phyloP scores from a whole-genome alignment of 2,113 vertebrate genomes.

The Cinclus cinclus region DNA sequence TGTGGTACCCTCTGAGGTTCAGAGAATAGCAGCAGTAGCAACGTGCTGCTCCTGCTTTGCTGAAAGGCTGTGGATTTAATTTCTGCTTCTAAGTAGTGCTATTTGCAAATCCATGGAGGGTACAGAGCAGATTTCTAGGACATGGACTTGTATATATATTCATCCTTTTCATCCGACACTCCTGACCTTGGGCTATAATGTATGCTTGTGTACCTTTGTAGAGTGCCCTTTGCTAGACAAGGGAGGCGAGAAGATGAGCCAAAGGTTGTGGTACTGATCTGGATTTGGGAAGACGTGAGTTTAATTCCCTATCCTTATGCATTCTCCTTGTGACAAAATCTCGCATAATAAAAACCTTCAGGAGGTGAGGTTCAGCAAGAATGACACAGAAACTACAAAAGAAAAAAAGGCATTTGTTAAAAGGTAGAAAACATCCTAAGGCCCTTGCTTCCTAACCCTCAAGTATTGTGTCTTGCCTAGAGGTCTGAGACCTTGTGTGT shows the following conservation, averaged over 20 bases:
- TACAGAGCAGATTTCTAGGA: conserved; percentile 28
- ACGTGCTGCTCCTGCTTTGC: neutral
- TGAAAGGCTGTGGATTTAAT: conserved; percentile 35
- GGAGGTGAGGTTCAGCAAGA: neutral
- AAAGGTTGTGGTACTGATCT: conserved; percentile 34
- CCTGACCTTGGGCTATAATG: conserved; percentile 20
- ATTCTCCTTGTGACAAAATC: neutral
- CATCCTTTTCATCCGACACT: neutral
- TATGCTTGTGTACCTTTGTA: conserved; percentile 17
- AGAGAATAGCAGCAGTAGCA: neutral
- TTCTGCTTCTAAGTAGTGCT: conserved; percentile 15
- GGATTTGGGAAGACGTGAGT: neutral
- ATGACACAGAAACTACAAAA: neutral
- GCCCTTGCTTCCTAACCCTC: neutral
- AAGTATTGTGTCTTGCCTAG: neutral
- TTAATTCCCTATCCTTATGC: neutral
- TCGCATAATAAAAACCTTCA: neutral
- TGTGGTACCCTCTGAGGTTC: neutral
- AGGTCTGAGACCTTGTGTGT: neutral
- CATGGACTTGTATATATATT: neutral
- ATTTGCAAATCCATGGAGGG: conserved; percentile 39
- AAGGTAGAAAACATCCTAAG: conserved; percentile 13
- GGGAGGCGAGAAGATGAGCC: neutral
- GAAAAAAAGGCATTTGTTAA: neutral
- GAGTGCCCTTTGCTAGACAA: conserved; percentile 7